Percentiles rank a stretch among this genome's conserved stretches.
These are phyloP conservation scores for Zeuzera pyrina DNA, from an alignment of 2,888 invertebrate genomes.

Conservation along the genomic window DNA sequence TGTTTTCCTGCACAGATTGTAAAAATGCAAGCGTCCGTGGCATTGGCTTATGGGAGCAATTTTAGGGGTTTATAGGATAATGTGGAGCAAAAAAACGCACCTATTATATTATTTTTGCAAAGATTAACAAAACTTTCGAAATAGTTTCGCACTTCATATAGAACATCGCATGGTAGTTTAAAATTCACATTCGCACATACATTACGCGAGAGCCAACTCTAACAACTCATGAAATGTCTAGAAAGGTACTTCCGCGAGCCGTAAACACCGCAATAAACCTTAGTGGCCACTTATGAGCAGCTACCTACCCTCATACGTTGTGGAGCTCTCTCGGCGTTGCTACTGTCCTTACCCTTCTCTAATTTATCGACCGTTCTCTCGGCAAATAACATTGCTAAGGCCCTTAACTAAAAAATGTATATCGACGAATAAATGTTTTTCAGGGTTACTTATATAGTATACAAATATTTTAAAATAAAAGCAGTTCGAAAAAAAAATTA, in stretches of 20 bases:
- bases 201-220: constrained; percentile 5
- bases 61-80: too few species aligned
- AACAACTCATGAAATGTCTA: constrained; percentile 23
- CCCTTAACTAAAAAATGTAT: too few species aligned
- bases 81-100: not conserved
- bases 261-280: constrained; percentile 62
- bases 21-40: too few species aligned
- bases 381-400: too few species aligned
- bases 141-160: constrained; percentile 16
- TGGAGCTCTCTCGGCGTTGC: constrained; percentile 3
- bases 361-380: constrained; percentile 35
- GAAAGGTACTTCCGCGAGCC: constrained; percentile 35
- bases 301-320: constrained; percentile 14
- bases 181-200: constrained; percentile 19
- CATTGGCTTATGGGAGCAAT: too few species aligned
- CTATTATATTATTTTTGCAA: not conserved
- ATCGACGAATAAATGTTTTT: too few species aligned
- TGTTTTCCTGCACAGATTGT: too few species aligned
- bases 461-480: too few species aligned
- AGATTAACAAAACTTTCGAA: constrained; percentile 5
- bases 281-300: constrained; percentile 53
- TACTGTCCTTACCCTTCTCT: constrained; percentile 27
- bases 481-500: too few species aligned
- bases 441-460: too few species aligned
- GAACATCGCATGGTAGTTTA: constrained; percentile 15